These are phyloP conservation scores for Sebastes glaucus DNA, from an alignment of 2,797 vertebrate genomes.

Conservation along the genomic window DNA sequence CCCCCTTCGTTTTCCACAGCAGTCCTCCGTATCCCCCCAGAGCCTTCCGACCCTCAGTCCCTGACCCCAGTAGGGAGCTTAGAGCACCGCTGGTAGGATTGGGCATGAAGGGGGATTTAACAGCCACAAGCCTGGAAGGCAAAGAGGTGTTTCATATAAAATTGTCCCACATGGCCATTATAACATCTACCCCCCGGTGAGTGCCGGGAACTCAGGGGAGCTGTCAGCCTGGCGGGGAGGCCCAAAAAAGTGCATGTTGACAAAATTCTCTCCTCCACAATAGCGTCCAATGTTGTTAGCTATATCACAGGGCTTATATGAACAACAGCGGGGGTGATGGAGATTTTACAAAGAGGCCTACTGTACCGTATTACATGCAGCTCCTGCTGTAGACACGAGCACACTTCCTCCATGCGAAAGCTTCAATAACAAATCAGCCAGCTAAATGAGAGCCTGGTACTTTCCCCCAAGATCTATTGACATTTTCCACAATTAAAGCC, in stretches of 20 bases:
- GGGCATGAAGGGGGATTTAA: slow-evolving; percentile 66
- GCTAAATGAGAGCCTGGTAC: slow-evolving; percentile 13
- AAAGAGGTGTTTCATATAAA: slow-evolving; percentile 80
- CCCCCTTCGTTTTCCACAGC: slow-evolving; percentile 31
- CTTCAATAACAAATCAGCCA: slow-evolving; percentile 21
- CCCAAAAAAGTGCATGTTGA: slow-evolving; percentile 51
- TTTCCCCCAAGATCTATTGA: slow-evolving; percentile 17
- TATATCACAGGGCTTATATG: slow-evolving; percentile 31
- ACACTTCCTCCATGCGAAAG: not conserved
- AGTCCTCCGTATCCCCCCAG: slow-evolving; percentile 3
- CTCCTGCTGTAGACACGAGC: not conserved
- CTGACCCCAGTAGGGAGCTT: slow-evolving; percentile 67
- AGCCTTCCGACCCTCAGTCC: slow-evolving; percentile 46
- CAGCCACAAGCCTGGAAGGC: slow-evolving; percentile 60
- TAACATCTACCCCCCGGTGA: slow-evolving; percentile 64
- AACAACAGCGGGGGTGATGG: slow-evolving; percentile 26
- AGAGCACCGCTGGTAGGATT: slow-evolving; percentile 48
- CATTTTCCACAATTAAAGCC: slow-evolving; percentile 42
- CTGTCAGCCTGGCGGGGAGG: slow-evolving; percentile 54
- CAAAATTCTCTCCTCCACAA: slow-evolving; percentile 58
- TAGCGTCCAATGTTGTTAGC: slow-evolving; percentile 46
- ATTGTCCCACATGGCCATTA: slow-evolving; percentile 67
- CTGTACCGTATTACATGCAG: slow-evolving; percentile 23
- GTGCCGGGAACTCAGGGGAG: slow-evolving; percentile 67
- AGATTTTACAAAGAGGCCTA: slow-evolving; percentile 38